phyloP scores from a whole-genome alignment of 2,113 vertebrate genomes.

The Brachyhypopomus gauderio region DNA sequence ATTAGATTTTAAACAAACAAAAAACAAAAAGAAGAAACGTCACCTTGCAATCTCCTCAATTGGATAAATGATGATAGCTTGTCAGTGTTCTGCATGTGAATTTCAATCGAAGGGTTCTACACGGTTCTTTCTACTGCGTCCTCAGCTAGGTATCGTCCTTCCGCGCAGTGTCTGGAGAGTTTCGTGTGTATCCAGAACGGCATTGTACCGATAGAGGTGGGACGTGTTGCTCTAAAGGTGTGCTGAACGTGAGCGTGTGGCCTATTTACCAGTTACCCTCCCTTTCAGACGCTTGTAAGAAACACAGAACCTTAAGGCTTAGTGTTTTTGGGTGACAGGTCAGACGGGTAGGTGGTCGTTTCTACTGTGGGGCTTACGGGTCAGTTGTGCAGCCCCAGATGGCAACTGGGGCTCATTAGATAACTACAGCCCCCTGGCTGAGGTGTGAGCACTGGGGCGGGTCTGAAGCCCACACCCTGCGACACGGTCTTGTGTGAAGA shows the following conservation, averaged over 20 bases:
- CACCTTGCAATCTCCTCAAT: constrained; percentile 54
- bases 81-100: constrained; percentile 50
- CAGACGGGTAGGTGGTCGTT: no score
- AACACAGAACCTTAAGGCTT: not conserved
- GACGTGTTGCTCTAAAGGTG: not conserved
- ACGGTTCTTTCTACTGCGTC: not conserved
- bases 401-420: no score
- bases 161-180: not conserved
- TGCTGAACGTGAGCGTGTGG: not conserved
- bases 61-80: constrained; percentile 45
- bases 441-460: no score
- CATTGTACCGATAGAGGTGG: not conserved
- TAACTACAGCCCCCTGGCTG: no score
- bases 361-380: no score
- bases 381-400: no score
- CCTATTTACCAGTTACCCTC: not conserved
- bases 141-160: not conserved
- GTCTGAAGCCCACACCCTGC: not conserved
- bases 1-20: constrained; percentile 63
- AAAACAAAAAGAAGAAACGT: constrained; percentile 30
- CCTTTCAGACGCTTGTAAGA: not conserved
- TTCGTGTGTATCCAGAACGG: not conserved
- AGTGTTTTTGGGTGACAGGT: no score
- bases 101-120: constrained; percentile 62
- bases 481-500: not conserved